Conservation (phyloP, 2,888 invertebrate genomes). For the Calliscelio sp. region DNA sequence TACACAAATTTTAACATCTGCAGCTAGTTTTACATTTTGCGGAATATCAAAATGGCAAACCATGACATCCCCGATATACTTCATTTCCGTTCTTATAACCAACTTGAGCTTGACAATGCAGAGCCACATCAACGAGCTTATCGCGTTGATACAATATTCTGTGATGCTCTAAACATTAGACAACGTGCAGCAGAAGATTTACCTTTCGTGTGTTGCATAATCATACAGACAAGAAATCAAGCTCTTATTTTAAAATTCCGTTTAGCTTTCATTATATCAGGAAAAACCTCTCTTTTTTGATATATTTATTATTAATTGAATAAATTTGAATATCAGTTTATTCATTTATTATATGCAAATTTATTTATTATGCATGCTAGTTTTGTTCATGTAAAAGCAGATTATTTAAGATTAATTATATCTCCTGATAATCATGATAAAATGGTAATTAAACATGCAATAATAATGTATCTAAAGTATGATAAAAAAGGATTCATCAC, state of each 20-base stretch:
- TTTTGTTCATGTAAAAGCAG: too few relatives aligned
- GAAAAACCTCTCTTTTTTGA: too few relatives aligned
- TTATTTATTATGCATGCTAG: too few relatives aligned
- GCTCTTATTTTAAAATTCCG: slow-evolving; percentile 2
- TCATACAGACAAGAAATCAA: neutral
- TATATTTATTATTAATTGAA: too few relatives aligned
- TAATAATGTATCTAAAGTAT: neutral
- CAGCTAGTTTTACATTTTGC: slow-evolving; percentile 17
- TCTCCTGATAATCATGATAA: too few relatives aligned
- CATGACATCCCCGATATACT: slow-evolving; percentile 12
- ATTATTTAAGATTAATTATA: too few relatives aligned
- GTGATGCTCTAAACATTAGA: slow-evolving; percentile 28
- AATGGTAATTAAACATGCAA: neutral
- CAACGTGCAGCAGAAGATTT: slow-evolving; percentile 5
- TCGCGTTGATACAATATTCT: slow-evolving; percentile 19
- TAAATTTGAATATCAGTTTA: too few relatives aligned
- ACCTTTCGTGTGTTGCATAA: slow-evolving; percentile 1
- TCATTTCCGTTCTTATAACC: slow-evolving; percentile 37
- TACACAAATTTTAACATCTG: slow-evolving; percentile 1
- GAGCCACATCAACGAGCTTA: slow-evolving; percentile 41
- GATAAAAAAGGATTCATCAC: slow-evolving; percentile 1
- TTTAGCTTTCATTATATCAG: too few relatives aligned
- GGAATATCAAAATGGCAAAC: slow-evolving; percentile 3
- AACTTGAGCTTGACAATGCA: slow-evolving; percentile 24
- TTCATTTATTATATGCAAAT: too few relatives aligned